Conservation (phyloP, 2,797 vertebrate genomes). For the Tenualosa thibaudeaui region DNA sequence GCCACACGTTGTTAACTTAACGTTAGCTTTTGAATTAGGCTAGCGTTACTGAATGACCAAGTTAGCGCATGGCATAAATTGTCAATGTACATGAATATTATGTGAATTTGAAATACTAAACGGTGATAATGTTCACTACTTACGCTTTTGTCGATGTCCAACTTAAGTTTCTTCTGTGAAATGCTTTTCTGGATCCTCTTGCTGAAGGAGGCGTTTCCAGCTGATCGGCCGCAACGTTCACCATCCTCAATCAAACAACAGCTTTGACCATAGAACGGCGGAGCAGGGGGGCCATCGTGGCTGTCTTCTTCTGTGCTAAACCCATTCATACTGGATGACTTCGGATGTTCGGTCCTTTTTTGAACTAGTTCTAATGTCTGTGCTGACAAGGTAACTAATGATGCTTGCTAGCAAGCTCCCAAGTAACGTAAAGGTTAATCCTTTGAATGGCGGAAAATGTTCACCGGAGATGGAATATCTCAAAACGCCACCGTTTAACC, state of each 20-base stretch:
- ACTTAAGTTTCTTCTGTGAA: conserved; percentile 94
- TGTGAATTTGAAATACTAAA: not conserved
- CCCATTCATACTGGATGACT: conserved; percentile 82
- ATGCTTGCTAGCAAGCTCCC: conserved; percentile 45
- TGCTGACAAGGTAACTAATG: not conserved
- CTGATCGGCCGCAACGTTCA: conserved; percentile 90
- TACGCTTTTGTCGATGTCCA: conserved; percentile 96
- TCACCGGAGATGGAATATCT: not conserved
- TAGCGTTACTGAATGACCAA: not conserved
- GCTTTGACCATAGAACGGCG: conserved; percentile 91
- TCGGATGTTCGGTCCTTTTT: not conserved
- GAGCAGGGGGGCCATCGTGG: conserved; percentile 85
- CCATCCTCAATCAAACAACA: conserved; percentile 96
- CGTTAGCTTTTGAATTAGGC: not conserved
- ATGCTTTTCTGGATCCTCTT: conserved; percentile 98
- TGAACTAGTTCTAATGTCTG: not conserved
- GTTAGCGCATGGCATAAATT: not conserved
- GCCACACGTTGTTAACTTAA: not conserved
- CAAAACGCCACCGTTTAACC: not conserved
- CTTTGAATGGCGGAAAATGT: conserved; percentile 21
- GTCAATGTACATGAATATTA: not conserved
- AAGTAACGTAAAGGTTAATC: not conserved
- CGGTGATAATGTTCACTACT: conserved; percentile 56
- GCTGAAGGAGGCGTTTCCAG: conserved; percentile 98
- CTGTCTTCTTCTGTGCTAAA: conserved; percentile 98